Evolutionary conservation across 2,113 vertebrate genomes (phyloP), one percentile per base, ranked within the genome.

Genomic region (Narcine bancroftii): DNA sequence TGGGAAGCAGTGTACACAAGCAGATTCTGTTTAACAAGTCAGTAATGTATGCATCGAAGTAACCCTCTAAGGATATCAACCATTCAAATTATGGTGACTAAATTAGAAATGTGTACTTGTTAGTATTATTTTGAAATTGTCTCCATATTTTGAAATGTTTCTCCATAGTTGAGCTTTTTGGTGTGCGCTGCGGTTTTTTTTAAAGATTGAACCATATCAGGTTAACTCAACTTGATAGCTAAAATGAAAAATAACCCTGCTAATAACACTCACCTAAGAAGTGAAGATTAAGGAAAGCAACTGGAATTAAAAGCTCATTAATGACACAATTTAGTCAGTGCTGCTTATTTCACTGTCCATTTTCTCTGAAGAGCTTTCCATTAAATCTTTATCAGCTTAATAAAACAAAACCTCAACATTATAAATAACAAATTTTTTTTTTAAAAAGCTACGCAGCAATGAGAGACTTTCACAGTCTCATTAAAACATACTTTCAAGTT

Each of bases 1-100:
- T 96, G 95, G 96, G 96, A 97, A 97, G 97, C 97, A 97, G 96
- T 93, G 97, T 96, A 97, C 97, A 97, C 95, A 95, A 97, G 97
- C 97, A 96, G 96, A 97, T 95, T 97, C 97, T 96, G 96, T 97
- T 97, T 96, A 96, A 91, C 65, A 42, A 91, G 42, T 65, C 65
- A 47, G 42, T 91, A 71, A 97, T 96, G 96, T 96, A 95, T 97
- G 96, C 96, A 97, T 97, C 96, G 96, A 93, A 96, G 95, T 96
- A 96, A 96, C 96, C 89, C 89, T 47, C 96, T 94, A 95, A 96
- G 95, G 96, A 96, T 96, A 97, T 97, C 97, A 98, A 97, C 96
- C 97, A 97, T 97, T 97, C 96, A 96, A 97, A 97, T 97, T 97
- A 96, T 97, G 95, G 94, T 94, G 94, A 95, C 63, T 69, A 39